Base-by-base conservation (phyloP, 2,113 vertebrate genomes). In the Electrona antarctica region DNA sequence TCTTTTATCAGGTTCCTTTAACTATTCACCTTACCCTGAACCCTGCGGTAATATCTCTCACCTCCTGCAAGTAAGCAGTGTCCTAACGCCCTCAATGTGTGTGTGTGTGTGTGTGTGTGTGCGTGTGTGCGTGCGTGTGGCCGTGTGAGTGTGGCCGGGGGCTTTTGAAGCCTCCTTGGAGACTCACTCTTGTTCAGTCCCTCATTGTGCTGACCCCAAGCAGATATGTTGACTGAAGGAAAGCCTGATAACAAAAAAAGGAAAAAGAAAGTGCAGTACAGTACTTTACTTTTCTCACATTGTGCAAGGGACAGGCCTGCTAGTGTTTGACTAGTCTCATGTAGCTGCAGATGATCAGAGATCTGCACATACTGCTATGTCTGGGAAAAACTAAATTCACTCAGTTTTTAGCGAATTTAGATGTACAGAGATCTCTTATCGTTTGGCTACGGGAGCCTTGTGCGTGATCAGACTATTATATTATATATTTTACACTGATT, bases 21-120 rank as follows among this genome's bases (percentile, higher is more conserved):
- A 49, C 49, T 7, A 14, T 21, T 79, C 70, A 71, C 74, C 64
- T 72, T 60, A 57, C 54, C 50, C 7, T 70, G 72, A 77, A 69
- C 67, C 52, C 73, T 46, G 2, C 29, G 4, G 49, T 52, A 60
- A 60, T 65, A 60, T 28, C 73, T 11, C 50, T 47, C 64, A 28
- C 50, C 75, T 75, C 79, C 80, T 65, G 67, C 59, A 29, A 29
- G 21, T 33, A 29, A 59, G 57, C 57, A 28, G 57, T 48, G 33
- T 50, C 63, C 59, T 15, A 50, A 28, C 49, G 49, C 49, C 11
- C 7, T 9, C 8, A 50, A 50, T 12, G 11, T 12, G 12, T 12
- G 52, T 8, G 10, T 59, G 57, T 56, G 54, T 15, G 54, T 56
- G 54, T 13, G 4, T 56, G 54, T 15, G 55, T 57, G 55, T 57